Conservation (phyloP, 2,888 invertebrate species). For the Clostera curtula region DNA sequence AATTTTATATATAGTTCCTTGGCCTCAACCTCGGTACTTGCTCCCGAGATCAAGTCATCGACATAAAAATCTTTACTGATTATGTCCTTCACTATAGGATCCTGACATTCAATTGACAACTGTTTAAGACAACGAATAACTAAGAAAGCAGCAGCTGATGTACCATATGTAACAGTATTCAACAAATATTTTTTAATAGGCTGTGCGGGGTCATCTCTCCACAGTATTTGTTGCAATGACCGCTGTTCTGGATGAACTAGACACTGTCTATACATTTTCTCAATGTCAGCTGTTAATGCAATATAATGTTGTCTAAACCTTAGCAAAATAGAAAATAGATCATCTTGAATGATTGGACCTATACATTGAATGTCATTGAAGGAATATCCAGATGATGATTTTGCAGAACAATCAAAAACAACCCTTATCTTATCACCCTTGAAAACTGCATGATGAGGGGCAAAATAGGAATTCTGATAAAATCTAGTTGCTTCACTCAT, state of each 20-base stretch:
- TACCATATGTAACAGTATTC: conserved; percentile 2
- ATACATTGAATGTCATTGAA: too few species aligned
- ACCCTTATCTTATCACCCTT: not conserved
- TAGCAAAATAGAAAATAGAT: too few species aligned
- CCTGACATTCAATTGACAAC: conserved; percentile 3
- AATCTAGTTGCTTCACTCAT: not conserved
- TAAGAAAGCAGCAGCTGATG: conserved; percentile 1
- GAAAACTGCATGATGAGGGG: not conserved
- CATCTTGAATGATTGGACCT: too few species aligned
- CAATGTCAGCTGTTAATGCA: too few species aligned
- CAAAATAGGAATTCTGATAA: not conserved
- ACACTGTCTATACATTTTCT: conserved; percentile 1
- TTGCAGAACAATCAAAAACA: too few species aligned
- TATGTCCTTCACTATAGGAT: not conserved
- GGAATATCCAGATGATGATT: not conserved
- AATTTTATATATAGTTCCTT: not conserved
- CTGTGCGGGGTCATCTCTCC: not conserved
- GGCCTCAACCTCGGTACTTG: not conserved
- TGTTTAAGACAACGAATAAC: conserved; percentile 1
- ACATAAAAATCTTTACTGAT: conserved; percentile 1
- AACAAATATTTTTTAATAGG: conserved; percentile 2
- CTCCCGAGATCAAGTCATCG: conserved; percentile 1
- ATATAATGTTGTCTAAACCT: too few species aligned
- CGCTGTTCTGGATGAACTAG: not conserved
- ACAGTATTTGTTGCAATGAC: conserved; percentile 1